phyloP scores from a whole-genome alignment of 2,888 invertebrate genomes.

The Asteroscopus sphinx region DNA sequence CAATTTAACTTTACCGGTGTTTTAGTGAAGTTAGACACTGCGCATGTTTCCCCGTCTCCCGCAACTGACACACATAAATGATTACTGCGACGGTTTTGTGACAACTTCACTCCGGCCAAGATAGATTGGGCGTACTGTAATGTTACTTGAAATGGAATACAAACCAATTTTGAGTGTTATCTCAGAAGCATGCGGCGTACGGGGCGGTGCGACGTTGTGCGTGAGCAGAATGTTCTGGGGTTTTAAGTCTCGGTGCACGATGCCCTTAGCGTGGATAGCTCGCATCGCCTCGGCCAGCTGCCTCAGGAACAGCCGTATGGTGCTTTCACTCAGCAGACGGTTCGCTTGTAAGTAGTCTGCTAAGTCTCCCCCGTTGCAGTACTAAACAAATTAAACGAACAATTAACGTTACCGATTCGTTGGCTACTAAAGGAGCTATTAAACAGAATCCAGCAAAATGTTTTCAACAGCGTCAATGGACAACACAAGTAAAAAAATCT shows the following conservation, averaged over 20 bases:
- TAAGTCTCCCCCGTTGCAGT: conserved; percentile 99
- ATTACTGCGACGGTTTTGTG: no score
- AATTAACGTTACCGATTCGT: conserved; percentile 36
- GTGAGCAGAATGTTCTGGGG: conserved; percentile 99
- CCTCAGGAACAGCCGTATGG: conserved; percentile 97
- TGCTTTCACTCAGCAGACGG: conserved; percentile 98
- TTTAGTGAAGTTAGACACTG: no score
- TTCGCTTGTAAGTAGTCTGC: conserved; percentile 98
- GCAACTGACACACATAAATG: no score
- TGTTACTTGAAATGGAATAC: conserved; percentile 26
- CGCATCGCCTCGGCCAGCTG: conserved; percentile 99
- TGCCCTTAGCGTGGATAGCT: conserved; percentile 98
- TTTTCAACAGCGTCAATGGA: conserved; percentile 40
- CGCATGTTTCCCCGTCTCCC: no score
- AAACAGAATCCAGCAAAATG: conserved; percentile 50
- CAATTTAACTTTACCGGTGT: no score
- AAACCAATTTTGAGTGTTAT: conserved; percentile 98
- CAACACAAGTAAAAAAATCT: conserved; percentile 38
- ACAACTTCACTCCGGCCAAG: no score
- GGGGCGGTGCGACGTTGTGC: conserved; percentile 91
- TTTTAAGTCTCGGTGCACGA: conserved; percentile 99
- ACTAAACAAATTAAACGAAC: conserved; percentile 90
- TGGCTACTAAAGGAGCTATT: conserved; percentile 52
- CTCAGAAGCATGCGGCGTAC: conserved; percentile 93
- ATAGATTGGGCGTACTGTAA: conserved; percentile 7